Evolutionary conservation across 2,888 invertebrate species (phyloP).

Genomic region (Emmelina monodactyla): DNA sequence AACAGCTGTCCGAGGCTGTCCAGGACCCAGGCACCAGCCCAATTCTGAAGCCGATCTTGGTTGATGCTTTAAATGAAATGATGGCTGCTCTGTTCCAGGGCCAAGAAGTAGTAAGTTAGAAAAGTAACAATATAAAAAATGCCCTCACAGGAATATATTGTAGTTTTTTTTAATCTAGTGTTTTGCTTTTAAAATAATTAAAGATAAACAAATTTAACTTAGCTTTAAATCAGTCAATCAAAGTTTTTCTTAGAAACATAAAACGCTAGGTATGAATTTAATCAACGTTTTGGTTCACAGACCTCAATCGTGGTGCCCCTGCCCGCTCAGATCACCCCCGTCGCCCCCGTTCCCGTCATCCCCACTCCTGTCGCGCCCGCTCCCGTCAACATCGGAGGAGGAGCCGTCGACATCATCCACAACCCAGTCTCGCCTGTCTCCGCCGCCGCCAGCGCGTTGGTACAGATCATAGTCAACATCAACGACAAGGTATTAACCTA

Average conservation of each 20-base stretch:
- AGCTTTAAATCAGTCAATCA: too few species aligned
- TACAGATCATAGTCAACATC: slow-evolving; percentile 33
- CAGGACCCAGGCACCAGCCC: slow-evolving; percentile 27
- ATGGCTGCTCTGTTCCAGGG: slow-evolving; percentile 28
- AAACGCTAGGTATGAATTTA: too few species aligned
- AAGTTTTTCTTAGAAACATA: too few species aligned
- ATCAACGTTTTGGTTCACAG: slow-evolving; percentile 15
- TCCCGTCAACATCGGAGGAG: not conserved
- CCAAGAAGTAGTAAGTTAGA: slow-evolving; percentile 23
- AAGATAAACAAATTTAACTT: too few species aligned
- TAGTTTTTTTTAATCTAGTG: too few species aligned
- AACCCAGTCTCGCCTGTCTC: not conserved
- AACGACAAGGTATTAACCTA: slow-evolving; percentile 14
- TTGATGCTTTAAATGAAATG: slow-evolving; percentile 28
- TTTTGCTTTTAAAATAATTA: too few species aligned
- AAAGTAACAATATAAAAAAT: too few species aligned
- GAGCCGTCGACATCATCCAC: not conserved
- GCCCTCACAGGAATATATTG: too few species aligned
- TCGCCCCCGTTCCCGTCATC: slow-evolving; percentile 6
- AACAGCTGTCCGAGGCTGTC: slow-evolving; percentile 29
- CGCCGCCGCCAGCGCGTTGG: slow-evolving; percentile 24
- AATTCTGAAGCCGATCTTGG: slow-evolving; percentile 24
- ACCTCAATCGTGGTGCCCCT: slow-evolving; percentile 16
- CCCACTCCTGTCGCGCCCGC: slow-evolving; percentile 12
- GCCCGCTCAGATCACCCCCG: slow-evolving; percentile 5